These are phyloP conservation scores for Patagioenas fasciata DNA, from an alignment of 2,113 vertebrate species.

Conservation along the genomic window DNA sequence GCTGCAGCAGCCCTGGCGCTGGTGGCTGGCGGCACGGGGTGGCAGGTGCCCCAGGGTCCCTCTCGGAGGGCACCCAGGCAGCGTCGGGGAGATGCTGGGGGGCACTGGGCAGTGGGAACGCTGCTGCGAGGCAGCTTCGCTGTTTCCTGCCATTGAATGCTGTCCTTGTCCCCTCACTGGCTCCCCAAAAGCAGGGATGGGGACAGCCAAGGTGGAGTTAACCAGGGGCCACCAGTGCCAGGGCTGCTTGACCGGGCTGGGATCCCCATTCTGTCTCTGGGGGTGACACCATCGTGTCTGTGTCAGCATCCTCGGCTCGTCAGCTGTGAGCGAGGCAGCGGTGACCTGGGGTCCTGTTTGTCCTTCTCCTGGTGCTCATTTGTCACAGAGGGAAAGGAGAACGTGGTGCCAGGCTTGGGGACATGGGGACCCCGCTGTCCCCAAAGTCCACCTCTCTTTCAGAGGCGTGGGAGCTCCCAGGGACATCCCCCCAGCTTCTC, in stretches of 20 bases:
- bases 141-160: background rate
- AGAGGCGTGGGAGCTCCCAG: background rate
- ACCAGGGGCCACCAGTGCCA: fast-evolving
- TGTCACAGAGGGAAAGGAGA: background rate
- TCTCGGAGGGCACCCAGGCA: background rate
- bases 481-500: background rate
- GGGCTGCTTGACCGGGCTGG: background rate
- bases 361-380: background rate
- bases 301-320: background rate
- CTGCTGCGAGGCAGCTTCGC: background rate
- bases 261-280: background rate
- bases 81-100: background rate
- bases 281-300: background rate
- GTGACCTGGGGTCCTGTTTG: background rate
- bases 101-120: background rate
- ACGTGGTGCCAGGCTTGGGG: fast-evolving
- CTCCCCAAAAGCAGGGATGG: fast-evolving
- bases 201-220: background rate
- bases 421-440: background rate
- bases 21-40: fast-evolving
- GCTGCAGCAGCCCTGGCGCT: background rate
- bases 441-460: background rate
- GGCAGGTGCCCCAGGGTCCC: background rate
- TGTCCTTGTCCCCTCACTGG: fast-evolving
- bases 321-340: fast-evolving